Conservation (phyloP, 2,797 vertebrate genomes). For the Enteromius radiatus region DNA sequence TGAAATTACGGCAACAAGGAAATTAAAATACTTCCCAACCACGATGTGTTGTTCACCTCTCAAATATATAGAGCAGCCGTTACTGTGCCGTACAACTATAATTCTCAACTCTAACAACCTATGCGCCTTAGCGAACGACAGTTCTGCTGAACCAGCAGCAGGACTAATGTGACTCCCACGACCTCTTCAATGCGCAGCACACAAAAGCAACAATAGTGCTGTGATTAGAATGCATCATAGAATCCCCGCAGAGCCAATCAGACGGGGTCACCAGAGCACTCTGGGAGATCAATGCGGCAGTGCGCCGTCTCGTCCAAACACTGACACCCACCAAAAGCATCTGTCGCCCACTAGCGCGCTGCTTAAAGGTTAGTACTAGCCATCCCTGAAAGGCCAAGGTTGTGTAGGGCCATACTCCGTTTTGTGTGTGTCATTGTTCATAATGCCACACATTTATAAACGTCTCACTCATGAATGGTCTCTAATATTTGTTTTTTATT, state of each 20-base stretch:
- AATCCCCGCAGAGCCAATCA: constrained; percentile 29
- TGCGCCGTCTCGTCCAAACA: background rate
- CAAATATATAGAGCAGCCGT: background rate
- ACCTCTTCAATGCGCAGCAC: background rate
- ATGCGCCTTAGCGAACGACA: background rate
- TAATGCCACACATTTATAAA: constrained; percentile 58
- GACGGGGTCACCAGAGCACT: background rate
- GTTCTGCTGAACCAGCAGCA: constrained; percentile 30
- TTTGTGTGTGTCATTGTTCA: constrained; percentile 30
- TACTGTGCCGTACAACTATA: constrained; percentile 11
- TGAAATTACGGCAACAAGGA: background rate
- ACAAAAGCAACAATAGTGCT: constrained; percentile 27
- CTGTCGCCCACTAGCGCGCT: constrained; percentile 15
- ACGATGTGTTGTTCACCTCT: constrained; percentile 1
- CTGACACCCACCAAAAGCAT: constrained; percentile 11
- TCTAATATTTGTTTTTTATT: constrained; percentile 14
- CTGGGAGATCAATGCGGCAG: constrained; percentile 28
- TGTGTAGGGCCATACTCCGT: constrained; percentile 21
- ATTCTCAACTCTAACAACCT: background rate
- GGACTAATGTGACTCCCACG: constrained; percentile 23
- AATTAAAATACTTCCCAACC: constrained; percentile 18
- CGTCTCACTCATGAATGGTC: constrained; percentile 2
- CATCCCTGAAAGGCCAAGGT: constrained; percentile 54
- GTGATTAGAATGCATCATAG: constrained; percentile 36
- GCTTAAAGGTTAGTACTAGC: constrained; percentile 53